Conservation (phyloP, 2,797 vertebrate species). For the Bradypodion pumilum region DNA sequence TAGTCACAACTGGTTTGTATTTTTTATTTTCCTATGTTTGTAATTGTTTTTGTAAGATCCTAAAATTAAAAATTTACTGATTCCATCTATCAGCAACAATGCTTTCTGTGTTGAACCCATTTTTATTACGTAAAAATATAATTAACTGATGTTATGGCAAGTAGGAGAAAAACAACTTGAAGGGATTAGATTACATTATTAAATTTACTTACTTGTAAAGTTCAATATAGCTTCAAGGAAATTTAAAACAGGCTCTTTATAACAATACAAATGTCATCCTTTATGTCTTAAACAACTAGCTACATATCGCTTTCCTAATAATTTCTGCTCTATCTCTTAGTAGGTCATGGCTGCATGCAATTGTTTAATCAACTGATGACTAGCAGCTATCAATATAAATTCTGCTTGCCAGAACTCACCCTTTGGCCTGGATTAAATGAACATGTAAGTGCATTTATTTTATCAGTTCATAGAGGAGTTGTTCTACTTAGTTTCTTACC, state of each 20-base stretch:
- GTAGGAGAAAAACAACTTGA: constrained; percentile 35
- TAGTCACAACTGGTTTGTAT: constrained; percentile 15
- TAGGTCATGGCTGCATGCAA: constrained; percentile 36
- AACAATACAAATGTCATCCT: constrained; percentile 1
- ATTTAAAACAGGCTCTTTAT: constrained; percentile 32
- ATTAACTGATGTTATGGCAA: constrained; percentile 45
- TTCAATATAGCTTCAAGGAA: constrained; percentile 9
- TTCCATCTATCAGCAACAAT: constrained; percentile 45
- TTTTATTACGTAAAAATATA: constrained; percentile 41
- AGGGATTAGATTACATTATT: constrained; percentile 43
- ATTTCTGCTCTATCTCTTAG: constrained; percentile 5
- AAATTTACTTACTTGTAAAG: constrained; percentile 49
- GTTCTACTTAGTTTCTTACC: constrained; percentile 72
- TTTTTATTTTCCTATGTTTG: constrained; percentile 10
- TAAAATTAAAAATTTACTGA: constrained; percentile 36
- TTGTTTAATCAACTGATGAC: constrained; percentile 48
- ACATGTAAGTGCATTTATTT: constrained; percentile 61
- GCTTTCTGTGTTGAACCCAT: constrained; percentile 28
- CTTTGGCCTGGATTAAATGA: constrained; percentile 67
- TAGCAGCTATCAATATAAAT: constrained; percentile 38
- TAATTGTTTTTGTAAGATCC: constrained; percentile 32
- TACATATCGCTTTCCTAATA: constrained; percentile 21
- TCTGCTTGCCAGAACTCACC: constrained; percentile 44
- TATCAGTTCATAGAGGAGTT: constrained; percentile 60
- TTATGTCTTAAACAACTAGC: neutral